Percentiles rank a stretch among this genome's conserved stretches.
These are phyloP conservation scores for Caranx ignobilis DNA, from an alignment of 2,113 vertebrate species.

Conservation along the genomic window DNA sequence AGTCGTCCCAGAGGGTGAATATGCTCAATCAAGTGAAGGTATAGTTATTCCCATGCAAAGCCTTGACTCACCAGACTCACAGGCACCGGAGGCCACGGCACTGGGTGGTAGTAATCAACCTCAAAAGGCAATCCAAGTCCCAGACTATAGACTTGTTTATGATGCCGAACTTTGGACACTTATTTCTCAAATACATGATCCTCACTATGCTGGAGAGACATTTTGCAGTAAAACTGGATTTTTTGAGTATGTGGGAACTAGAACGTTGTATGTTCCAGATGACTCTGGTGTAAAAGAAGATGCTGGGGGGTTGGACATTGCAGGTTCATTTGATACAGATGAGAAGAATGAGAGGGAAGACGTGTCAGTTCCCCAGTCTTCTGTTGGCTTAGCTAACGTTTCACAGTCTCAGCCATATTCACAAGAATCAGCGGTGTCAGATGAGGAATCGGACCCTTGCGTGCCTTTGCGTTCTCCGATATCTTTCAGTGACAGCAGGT, in stretches of 20 bases:
- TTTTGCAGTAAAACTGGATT: constrained; percentile 58
- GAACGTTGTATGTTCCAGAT: constrained; percentile 46
- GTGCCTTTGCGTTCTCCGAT: constrained; percentile 20
- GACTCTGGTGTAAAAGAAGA: neutral
- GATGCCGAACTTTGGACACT: constrained; percentile 70
- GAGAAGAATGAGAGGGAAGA: neutral
- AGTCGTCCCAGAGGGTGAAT: constrained; percentile 32
- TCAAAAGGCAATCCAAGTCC: constrained; percentile 31
- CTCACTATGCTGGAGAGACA: constrained; percentile 76
- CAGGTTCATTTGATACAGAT: constrained; percentile 12
- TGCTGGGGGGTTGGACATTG: neutral
- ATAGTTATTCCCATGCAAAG: constrained; percentile 25
- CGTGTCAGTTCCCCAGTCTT: constrained; percentile 20
- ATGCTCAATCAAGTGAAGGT: constrained; percentile 20
- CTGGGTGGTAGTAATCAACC: neutral
- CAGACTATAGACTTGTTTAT: constrained; percentile 62
- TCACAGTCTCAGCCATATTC: constrained; percentile 14
- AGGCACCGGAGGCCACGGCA: constrained; percentile 11
- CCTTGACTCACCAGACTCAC: constrained; percentile 43
- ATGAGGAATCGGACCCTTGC: neutral
- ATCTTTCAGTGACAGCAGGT: constrained; percentile 2
- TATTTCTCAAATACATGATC: constrained; percentile 77
- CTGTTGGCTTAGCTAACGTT: neutral
- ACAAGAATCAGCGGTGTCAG: constrained; percentile 1
- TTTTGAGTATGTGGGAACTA: constrained; percentile 61